phyloP scores from a whole-genome alignment of 2,797 vertebrate species.

The Oreochromis grahami region DNA sequence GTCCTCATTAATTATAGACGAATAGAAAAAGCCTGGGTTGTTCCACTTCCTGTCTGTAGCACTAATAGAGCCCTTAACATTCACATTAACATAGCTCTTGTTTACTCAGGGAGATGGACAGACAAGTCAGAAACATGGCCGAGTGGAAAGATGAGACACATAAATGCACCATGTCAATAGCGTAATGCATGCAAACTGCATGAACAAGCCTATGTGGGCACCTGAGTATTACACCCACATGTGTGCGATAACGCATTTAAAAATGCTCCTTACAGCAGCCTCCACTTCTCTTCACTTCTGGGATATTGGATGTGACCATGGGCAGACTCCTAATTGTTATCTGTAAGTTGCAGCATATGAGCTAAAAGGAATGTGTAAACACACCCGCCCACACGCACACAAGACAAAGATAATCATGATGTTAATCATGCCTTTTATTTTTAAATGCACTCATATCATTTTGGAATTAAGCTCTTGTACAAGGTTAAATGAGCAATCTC shows the following conservation, averaged over 20 bases:
- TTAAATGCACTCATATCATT: slow-evolving; percentile 17
- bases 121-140: slow-evolving; percentile 26
- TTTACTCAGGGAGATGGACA: slow-evolving; percentile 51
- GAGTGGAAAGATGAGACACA: slow-evolving; percentile 37
- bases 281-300: neutral
- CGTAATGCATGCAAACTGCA: neutral
- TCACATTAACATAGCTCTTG: slow-evolving; percentile 68
- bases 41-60: slow-evolving; percentile 94
- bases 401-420: neutral
- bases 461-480: neutral
- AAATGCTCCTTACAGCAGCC: neutral
- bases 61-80: slow-evolving; percentile 90
- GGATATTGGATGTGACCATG: neutral
- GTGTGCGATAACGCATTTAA: neutral
- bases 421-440: neutral
- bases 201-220: neutral
- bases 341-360: neutral
- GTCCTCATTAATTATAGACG: slow-evolving; percentile 92
- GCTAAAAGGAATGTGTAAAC: neutral
- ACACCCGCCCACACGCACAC: too few species aligned
- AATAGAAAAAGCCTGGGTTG: slow-evolving; percentile 85
- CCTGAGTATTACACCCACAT: neutral
- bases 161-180: slow-evolving; percentile 10
- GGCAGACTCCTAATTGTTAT: neutral
- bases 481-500: neutral